phyloP scores from a whole-genome alignment of 1,140 invertebrate genomes.

The Bombus balteatus region DNA sequence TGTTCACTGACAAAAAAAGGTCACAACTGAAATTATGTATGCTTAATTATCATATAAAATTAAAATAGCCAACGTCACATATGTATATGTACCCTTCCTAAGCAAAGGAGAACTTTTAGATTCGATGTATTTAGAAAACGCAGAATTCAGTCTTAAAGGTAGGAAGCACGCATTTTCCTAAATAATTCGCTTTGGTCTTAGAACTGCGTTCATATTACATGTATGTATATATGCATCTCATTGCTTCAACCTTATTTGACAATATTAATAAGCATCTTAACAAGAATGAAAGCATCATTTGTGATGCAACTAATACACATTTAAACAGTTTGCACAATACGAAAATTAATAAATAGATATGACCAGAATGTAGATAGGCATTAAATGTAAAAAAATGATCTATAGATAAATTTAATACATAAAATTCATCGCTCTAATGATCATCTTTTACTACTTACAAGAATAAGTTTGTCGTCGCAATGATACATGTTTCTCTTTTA shows the following conservation, averaged over 20 bases:
- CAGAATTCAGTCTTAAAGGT: slow-evolving; percentile 60
- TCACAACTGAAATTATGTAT: slow-evolving; percentile 20
- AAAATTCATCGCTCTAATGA: slow-evolving; percentile 27
- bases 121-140: slow-evolving; percentile 56
- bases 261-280: slow-evolving; percentile 36
- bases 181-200: slow-evolving; percentile 49
- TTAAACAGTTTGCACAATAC: slow-evolving; percentile 8
- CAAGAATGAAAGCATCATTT: slow-evolving; percentile 19
- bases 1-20: slow-evolving; percentile 6
- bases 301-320: slow-evolving; percentile 26
- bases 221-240: slow-evolving; percentile 34
- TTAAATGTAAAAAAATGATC: slow-evolving; percentile 14
- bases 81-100: slow-evolving; percentile 2
- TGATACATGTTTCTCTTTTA: slow-evolving; percentile 23
- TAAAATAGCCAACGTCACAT: slow-evolving; percentile 20
- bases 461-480: slow-evolving; percentile 25
- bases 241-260: slow-evolving; percentile 22
- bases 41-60: slow-evolving; percentile 4
- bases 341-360: slow-evolving; percentile 51
- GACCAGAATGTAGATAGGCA: slow-evolving; percentile 27
- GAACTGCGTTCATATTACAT: slow-evolving; percentile 43
- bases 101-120: slow-evolving; percentile 33
- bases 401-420: slow-evolving; percentile 19
- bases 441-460: slow-evolving; percentile 39
- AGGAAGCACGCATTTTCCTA: slow-evolving; percentile 57